Evolutionary conservation across 2,888 invertebrate genomes (phyloP).

Genomic region (Meiosimyza platycephala): DNA sequence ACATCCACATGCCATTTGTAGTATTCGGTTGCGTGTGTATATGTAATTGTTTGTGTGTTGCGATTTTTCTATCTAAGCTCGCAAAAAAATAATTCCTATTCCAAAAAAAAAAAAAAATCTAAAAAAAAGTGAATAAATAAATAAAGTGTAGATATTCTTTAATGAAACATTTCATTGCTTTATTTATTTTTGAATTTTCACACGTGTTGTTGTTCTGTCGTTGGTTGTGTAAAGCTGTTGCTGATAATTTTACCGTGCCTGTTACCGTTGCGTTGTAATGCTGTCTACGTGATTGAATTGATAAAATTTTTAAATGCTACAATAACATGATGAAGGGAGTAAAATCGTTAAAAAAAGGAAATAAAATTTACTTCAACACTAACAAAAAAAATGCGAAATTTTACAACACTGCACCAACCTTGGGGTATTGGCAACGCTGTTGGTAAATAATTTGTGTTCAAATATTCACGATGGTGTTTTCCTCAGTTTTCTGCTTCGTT

Average conservation of each 20-base stretch:
- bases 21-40: background rate
- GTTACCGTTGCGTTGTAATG: background rate
- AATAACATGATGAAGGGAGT: background rate
- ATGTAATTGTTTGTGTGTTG: background rate
- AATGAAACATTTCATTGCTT: background rate
- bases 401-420: background rate
- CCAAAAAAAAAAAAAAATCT: background rate
- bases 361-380: too few species aligned
- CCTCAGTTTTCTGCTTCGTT: background rate
- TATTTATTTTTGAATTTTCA: background rate
- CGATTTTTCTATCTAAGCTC: background rate
- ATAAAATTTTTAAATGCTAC: slow-evolving; percentile 2
- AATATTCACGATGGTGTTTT: too few species aligned
- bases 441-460: background rate
- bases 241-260: background rate
- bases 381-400: background rate
- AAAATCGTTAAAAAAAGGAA: too few species aligned
- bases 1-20: too few species aligned
- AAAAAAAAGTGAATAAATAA: background rate
- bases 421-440: background rate
- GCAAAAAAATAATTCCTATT: background rate
- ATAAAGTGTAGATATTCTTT: background rate
- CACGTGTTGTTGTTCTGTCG: background rate
- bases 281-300: slow-evolving; percentile 7
- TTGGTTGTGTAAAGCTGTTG: too few species aligned